Evolutionary conservation across 2,113 vertebrate species (phyloP).

Genomic region (Sinocyclocheilus anshuiensis): DNA sequence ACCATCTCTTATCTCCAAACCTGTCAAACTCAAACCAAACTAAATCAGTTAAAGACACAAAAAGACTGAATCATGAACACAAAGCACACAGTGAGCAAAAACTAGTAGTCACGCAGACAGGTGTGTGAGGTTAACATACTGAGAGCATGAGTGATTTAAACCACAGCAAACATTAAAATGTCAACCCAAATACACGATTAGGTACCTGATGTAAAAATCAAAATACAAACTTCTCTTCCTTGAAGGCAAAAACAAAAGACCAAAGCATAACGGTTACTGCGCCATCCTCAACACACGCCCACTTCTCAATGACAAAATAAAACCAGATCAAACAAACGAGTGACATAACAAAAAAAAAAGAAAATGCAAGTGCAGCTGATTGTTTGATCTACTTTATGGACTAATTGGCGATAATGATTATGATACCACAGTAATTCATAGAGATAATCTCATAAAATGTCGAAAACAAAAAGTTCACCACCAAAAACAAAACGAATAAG

Average conservation of each 20-base stretch:
- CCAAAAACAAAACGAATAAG: not conserved
- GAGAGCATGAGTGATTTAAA: conserved; percentile 45
- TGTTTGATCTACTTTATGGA: not conserved
- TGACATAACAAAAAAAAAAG: not conserved
- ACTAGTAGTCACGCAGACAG: conserved; percentile 40
- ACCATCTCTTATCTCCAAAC: not conserved
- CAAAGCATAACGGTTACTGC: conserved; percentile 48
- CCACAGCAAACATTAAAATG: conserved; percentile 43
- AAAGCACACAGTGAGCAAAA: conserved; percentile 38
- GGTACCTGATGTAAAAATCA: conserved; percentile 86
- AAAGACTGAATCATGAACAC: conserved; percentile 39
- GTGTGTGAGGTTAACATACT: conserved; percentile 33
- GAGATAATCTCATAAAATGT: not conserved
- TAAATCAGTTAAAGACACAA: conserved; percentile 15
- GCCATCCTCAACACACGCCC: conserved; percentile 5
- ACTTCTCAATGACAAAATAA: conserved; percentile 20
- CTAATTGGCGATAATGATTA: not conserved
- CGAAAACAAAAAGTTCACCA: not conserved
- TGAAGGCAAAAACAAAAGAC: conserved; percentile 79
- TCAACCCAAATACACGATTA: conserved; percentile 53
- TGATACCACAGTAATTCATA: not conserved
- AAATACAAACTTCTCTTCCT: conserved; percentile 85
- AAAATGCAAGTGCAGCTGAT: not conserved
- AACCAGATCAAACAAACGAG: not conserved
- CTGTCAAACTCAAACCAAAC: conserved; percentile 39